Evolutionary conservation across 2,113 vertebrate genomes (phyloP), one percentile per base, ranked within the genome.

Genomic region (Trematocara marginatum): DNA sequence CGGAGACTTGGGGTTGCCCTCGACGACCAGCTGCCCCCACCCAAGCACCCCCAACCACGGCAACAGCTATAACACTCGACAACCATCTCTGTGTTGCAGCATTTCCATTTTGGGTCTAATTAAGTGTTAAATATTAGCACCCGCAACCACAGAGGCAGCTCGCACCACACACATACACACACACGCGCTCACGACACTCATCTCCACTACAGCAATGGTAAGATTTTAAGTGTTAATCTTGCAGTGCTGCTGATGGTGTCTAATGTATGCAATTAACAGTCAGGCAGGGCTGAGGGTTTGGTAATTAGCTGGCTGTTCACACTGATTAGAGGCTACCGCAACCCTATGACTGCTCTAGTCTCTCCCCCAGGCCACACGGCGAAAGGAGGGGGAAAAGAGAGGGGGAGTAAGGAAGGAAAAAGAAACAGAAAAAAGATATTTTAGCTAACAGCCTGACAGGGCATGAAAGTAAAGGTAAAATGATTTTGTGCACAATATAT

Each of bases 221-320:
- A 98, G 98, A 98, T 99, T 95, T 98, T 98, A 98, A 94, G 98
- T 98, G 98, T 99, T 99, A 99, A 99, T 99, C 99, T 95, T 98
- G 97, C 97, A 97, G 97, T 97, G 98, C 97, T 97, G 97, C 98
- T 98, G 98, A 98, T 98, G 97, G 97, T 97, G 97, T 97, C 97
- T 99, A 99, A 99, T 99, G 99, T 99, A 99, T 99, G 98, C 98
- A 98, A 99, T 99, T 99, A 99, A 98, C 97, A 98, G 97, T 97
- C 97, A 98, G 97, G 96, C 97, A 94, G 93, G 93, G 93, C 94
- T 93, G 94, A 95, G 96, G 98, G 93, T 95, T 99, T 98, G 98
- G 97, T 99, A 99, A 99, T 99, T 99, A 99, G 97, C 97, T 98
- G 97, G 97, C 95, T 95, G 95, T 94, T 95, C 95, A 95, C 94